A percentile compares a stretch with the other conserved stretches of the same genome.
Evolutionary conservation across 2,113 vertebrate species (phyloP).

Genomic region (Chelonoidis abingdonii): DNA sequence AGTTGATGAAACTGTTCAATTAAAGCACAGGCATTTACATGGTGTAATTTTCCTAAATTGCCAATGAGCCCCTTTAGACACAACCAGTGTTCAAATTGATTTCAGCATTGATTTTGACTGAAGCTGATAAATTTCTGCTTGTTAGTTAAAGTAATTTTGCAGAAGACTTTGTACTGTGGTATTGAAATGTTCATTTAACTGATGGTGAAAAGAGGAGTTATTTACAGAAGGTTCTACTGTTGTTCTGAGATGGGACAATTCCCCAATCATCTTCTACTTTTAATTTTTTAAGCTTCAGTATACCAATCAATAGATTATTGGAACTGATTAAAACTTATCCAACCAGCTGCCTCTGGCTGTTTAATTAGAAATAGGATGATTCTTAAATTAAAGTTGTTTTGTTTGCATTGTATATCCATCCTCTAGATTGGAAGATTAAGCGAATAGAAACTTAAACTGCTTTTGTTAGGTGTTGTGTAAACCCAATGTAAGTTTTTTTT

Average conservation of each 20-base stretch:
- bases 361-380: conserved; percentile 89
- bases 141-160: conserved; percentile 95
- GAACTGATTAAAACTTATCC: conserved; percentile 90
- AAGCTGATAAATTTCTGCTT: conserved; percentile 95
- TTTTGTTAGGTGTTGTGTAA: neutral
- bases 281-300: conserved; percentile 87
- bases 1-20: conserved; percentile 93
- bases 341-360: conserved; percentile 87
- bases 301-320: conserved; percentile 88
- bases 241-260: conserved; percentile 87
- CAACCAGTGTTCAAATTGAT: conserved; percentile 92
- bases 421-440: conserved; percentile 58
- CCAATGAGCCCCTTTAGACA: conserved; percentile 90
- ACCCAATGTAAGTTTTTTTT: fast-evolving
- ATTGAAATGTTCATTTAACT: conserved; percentile 92
- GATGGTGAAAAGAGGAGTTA: conserved; percentile 91
- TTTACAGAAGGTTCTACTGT: conserved; percentile 86
- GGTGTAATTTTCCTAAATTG: conserved; percentile 95
- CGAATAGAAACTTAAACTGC: conserved; percentile 44
- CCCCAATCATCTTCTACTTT: conserved; percentile 88
- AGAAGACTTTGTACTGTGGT: conserved; percentile 87
- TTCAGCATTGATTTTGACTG: conserved; percentile 92
- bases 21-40: conserved; percentile 94
- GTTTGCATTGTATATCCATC: conserved; percentile 52
- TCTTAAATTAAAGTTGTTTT: conserved; percentile 88